Evolutionary conservation across 2,113 vertebrate genomes (phyloP), one percentile per base, ranked within the genome.

Genomic region (Pycnonotus jocosus): DNA sequence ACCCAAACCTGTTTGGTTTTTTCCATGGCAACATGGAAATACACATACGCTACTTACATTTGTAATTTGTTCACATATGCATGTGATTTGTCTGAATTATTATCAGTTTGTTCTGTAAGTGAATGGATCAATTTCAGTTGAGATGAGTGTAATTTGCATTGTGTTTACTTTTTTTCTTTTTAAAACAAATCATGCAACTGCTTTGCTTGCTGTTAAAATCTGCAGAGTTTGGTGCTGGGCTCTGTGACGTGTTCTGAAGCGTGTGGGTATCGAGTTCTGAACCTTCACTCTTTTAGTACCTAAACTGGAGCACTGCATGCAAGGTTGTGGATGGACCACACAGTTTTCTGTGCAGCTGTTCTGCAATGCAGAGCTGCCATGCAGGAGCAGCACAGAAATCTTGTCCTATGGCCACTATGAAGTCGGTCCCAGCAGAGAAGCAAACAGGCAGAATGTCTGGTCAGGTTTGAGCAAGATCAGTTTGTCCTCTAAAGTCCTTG

Each of bases 341-440:
- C 6, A 3, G 24, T 70, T 69, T 76, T 28, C 68, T 50, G 38
- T 58, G 35, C 53, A 35, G 50, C 80, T 65, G 21, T 20, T 86
- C 38, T 68, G 27, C 71, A 48, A 40, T 31, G 7, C 38, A 42
- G 51, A 74, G 56, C 31, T 68, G 71, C 45, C 38, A 21, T 15
- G 25, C 37, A 77, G 35, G 35, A 53, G 24, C 71, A 35, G 64
- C 51, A n/a, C 40, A 66, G 35, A 58, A 81, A 70, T 62, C n/a
- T 12, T 2, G 0, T 57, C 80, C 33, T 54, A 8, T 0, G 0
- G 24, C 15, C 2, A 2, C 72, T 76, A 16, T 16, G 19, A 60
- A 65, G 45, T 35, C 6, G 6, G 19, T 79, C 24, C 44, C 27
- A 79, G 53, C 4, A 3, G 61, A 80, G 23, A 54, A 47, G 27